These are phyloP conservation scores for Theropithecus gelada DNA, from an alignment of 2,113 vertebrate genomes.

Conservation along the genomic window DNA sequence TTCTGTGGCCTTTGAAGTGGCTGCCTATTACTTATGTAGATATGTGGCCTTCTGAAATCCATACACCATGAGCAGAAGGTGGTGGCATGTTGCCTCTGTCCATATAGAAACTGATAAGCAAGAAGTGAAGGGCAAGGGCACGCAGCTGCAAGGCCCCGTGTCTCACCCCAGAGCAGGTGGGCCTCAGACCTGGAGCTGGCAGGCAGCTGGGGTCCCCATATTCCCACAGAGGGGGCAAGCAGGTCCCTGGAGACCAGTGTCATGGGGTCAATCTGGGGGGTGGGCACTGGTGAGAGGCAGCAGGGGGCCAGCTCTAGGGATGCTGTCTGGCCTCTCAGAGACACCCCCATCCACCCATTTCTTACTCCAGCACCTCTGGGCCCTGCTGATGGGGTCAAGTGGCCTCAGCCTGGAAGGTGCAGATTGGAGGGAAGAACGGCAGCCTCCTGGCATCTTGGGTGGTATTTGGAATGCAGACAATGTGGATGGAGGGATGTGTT, in stretches of 20 bases:
- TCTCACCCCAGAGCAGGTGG: not conserved
- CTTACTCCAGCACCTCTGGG: not conserved
- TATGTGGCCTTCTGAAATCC: not conserved
- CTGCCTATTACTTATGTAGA: not conserved
- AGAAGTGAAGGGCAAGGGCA: not conserved
- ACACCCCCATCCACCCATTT: not conserved
- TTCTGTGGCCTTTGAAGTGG: not conserved
- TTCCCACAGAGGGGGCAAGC: fast-evolving
- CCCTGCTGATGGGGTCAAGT: not conserved
- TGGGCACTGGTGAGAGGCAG: fast-evolving
- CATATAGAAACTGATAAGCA: not conserved
- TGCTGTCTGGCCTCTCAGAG: too few species aligned
- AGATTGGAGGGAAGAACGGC: not conserved
- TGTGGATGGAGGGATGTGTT: not conserved
- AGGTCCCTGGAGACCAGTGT: not conserved
- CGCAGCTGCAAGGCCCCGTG: fast-evolving
- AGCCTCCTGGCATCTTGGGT: not conserved
- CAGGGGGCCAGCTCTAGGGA: too few species aligned
- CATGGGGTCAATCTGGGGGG: fast-evolving
- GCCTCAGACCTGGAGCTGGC: too few species aligned
- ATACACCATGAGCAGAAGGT: fast-evolving
- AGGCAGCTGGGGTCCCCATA: not conserved
- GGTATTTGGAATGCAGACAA: not conserved
- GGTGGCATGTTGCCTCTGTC: not conserved
- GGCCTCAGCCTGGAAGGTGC: too few species aligned